Evolutionary conservation across 2,888 invertebrate species (phyloP), one percentile per base, ranked within the genome.

Genomic region (Allolobophora icterica): DNA sequence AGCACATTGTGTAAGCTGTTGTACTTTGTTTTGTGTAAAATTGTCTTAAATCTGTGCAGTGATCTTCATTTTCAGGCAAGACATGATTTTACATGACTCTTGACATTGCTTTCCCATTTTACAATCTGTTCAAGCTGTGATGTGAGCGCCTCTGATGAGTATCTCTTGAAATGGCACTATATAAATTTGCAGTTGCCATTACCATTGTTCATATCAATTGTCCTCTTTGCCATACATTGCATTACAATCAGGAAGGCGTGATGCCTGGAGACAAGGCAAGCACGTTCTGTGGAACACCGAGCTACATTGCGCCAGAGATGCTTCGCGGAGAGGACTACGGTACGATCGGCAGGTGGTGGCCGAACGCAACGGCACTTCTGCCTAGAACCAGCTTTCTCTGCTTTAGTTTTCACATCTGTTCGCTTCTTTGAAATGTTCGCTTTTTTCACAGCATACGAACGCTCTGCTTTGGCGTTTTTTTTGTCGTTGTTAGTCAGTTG

Each of bases 211-310:
- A 24, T 52, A 52, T 52, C 4, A 71, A 71, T 71, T 71, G 71
- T n/a, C 71, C 71, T 71, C 30, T 71, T 71, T n/a, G n/a, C 71
- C 8, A 24, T 71, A 71, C 71, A 71, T 87, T 87, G 15, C 24
- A 33, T 24, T 33, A 30, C 34, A 87, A 35, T 38, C 87, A 87
- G 87, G 87, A 87, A 35, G 87, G 87, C 15, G 34, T 87, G 35
- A 87, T 34, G 38, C 87, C 35, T 6, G 87, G 87, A 35, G 35
- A 38, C 35, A 87, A 35, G 34, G 87, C 87, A 87, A 87, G 87
- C 21, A 87, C 87, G 13, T 87, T 87, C 87, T 87, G 87, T 24
- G 87, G 87, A 87, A 87, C 87, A 87, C 87, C 87, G 87, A 38
- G 87, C 87, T 87, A 87, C 87, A 35, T 87, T 24, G 35, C 87